Evolutionary conservation across 2,888 invertebrate genomes (phyloP).

Genomic region (Agonopterix subpropinquella): DNA sequence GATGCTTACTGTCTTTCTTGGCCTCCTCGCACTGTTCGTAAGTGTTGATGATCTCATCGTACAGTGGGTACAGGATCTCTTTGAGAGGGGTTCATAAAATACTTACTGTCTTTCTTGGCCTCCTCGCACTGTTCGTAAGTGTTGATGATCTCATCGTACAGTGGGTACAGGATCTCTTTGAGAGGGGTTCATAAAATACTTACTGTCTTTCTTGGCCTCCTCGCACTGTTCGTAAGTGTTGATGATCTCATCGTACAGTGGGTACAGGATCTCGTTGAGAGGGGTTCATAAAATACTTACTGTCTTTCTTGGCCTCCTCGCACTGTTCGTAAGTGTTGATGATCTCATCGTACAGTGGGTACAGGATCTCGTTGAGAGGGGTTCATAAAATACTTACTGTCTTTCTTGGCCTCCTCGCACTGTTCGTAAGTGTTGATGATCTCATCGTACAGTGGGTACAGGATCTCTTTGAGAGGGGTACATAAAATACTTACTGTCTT

Average conservation of each 20-base stretch:
- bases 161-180: no score
- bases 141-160: conserved; percentile 83
- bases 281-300: conserved; percentile 51
- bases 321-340: conserved; percentile 94
- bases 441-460: conserved; percentile 97
- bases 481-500: conserved; percentile 76
- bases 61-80: no score
- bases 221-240: conserved; percentile 93
- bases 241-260: conserved; percentile 97
- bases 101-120: conserved; percentile 80
- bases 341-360: conserved; percentile 97
- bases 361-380: conserved; percentile 97
- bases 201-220: conserved; percentile 82
- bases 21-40: no score
- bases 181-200: conserved; percentile 22
- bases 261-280: conserved; percentile 99
- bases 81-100: background rate
- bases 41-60: no score
- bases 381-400: conserved; percentile 73
- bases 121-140: conserved; percentile 94
- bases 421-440: conserved; percentile 96
- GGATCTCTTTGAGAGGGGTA: conserved; percentile 92
- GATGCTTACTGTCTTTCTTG: conserved; percentile 78
- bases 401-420: conserved; percentile 82
- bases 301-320: conserved; percentile 81